Percentiles rank a stretch among this genome's conserved stretches.
These are phyloP conservation scores for Glaucidium brasilianum DNA, from an alignment of 2,113 vertebrate species.

Conservation along the genomic window DNA sequence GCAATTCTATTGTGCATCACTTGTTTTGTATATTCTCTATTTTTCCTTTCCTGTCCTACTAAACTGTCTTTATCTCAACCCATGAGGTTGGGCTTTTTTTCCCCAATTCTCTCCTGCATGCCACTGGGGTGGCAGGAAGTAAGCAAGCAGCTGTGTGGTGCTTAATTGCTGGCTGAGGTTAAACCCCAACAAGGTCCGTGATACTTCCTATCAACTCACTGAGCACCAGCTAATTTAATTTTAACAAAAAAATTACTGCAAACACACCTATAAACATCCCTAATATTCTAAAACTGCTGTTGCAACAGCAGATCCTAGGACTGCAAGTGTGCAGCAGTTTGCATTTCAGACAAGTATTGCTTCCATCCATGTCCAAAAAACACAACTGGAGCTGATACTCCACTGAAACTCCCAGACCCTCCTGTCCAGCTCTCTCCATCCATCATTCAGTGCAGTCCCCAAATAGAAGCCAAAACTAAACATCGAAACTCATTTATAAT, in stretches of 20 bases:
- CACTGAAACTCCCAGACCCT: background rate
- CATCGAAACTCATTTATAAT: too few species aligned
- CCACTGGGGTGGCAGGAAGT: too few species aligned
- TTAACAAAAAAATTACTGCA: background rate
- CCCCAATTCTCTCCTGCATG: too few species aligned
- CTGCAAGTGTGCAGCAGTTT: background rate
- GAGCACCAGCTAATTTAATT: background rate
- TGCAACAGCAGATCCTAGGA: background rate
- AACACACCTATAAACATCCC: too few species aligned
- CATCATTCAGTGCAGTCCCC: background rate
- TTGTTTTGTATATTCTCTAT: too few species aligned
- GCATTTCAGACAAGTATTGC: background rate
- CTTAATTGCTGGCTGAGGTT: too few species aligned
- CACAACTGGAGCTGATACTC: background rate
- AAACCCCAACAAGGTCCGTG: background rate
- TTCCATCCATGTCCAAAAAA: background rate
- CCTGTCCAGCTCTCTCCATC: background rate
- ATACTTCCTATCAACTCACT: background rate
- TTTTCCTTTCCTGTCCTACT: too few species aligned
- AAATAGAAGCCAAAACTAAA: background rate
- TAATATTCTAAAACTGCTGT: background rate
- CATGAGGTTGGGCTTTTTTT: too few species aligned
- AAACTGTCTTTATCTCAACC: too few species aligned
- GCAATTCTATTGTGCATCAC: too few species aligned
- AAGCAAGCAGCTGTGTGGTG: too few species aligned